These are phyloP conservation scores for Heliconius charithonia DNA, from an alignment of 2,888 invertebrate species.

Conservation along the genomic window DNA sequence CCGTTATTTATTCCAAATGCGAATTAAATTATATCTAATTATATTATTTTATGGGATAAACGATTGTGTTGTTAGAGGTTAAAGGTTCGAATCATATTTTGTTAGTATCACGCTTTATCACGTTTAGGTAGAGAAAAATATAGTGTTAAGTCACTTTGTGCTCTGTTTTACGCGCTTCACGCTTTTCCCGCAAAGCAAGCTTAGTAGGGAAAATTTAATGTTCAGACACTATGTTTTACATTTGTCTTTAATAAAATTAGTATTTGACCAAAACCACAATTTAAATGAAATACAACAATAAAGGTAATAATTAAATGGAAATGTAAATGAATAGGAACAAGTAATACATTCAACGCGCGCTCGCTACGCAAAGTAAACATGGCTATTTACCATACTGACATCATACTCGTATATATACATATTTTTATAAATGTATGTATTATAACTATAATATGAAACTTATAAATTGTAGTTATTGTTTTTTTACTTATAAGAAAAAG, in stretches of 20 bases:
- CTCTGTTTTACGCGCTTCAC: neutral
- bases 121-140: neutral
- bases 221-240: neutral
- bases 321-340: slow-evolving; percentile 3
- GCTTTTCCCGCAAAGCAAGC: too few relatives aligned
- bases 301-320: slow-evolving; percentile 12
- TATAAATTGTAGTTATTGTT: neutral
- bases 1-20: slow-evolving; percentile 39
- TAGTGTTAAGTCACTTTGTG: neutral
- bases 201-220: neutral
- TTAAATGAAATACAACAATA: neutral
- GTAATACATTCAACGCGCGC: neutral
- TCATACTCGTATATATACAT: neutral
- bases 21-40: slow-evolving; percentile 44
- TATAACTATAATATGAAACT: neutral
- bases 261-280: neutral
- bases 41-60: slow-evolving; percentile 22
- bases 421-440: neutral
- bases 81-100: neutral
- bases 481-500: neutral
- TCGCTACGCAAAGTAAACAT: slow-evolving; percentile 7
- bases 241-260: neutral
- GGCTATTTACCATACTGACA: neutral
- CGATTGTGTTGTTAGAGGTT: neutral
- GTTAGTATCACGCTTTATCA: neutral